These are phyloP conservation scores for Harpagifer antarcticus DNA, from an alignment of 2,797 vertebrate genomes.

Conservation along the genomic window DNA sequence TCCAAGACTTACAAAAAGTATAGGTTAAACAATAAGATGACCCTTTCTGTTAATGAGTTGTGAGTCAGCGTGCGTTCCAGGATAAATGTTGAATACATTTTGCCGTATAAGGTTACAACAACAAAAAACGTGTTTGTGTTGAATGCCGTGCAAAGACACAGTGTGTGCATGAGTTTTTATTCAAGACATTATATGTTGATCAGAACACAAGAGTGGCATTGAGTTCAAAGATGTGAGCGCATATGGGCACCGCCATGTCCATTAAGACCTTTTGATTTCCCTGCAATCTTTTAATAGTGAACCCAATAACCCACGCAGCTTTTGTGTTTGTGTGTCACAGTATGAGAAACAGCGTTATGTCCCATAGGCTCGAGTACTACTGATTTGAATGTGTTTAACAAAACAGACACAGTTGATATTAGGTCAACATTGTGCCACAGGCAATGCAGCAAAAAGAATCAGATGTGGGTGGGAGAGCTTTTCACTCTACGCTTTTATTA, in stretches of 20 bases:
- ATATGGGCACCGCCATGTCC: slow-evolving; percentile 53
- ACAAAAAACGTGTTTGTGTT: slow-evolving; percentile 21
- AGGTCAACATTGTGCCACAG: slow-evolving; percentile 80
- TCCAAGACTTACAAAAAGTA: slow-evolving; percentile 38
- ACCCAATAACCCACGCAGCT: slow-evolving; percentile 72
- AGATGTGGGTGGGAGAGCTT: slow-evolving; percentile 82
- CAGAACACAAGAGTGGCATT: slow-evolving; percentile 26
- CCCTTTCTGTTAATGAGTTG: slow-evolving; percentile 33
- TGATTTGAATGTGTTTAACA: slow-evolving; percentile 82
- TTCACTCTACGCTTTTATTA: slow-evolving; percentile 79
- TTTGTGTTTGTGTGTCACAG: slow-evolving; percentile 81
- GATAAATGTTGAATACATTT: slow-evolving; percentile 7
- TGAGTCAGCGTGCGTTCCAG: neutral
- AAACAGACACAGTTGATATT: slow-evolving; percentile 84
- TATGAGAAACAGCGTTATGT: slow-evolving; percentile 76
- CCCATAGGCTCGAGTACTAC: slow-evolving; percentile 79
- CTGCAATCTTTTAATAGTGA: slow-evolving; percentile 74
- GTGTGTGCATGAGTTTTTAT: slow-evolving; percentile 28
- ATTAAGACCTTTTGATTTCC: slow-evolving; percentile 73
- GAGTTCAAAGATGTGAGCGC: slow-evolving; percentile 51
- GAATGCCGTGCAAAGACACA: slow-evolving; percentile 21
- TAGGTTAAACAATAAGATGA: slow-evolving; percentile 43
- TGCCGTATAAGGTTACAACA: neutral
- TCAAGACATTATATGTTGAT: slow-evolving; percentile 53
- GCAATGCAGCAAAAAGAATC: slow-evolving; percentile 79